phyloP scores from a whole-genome alignment of 2,113 vertebrate genomes.

The Naja naja region DNA sequence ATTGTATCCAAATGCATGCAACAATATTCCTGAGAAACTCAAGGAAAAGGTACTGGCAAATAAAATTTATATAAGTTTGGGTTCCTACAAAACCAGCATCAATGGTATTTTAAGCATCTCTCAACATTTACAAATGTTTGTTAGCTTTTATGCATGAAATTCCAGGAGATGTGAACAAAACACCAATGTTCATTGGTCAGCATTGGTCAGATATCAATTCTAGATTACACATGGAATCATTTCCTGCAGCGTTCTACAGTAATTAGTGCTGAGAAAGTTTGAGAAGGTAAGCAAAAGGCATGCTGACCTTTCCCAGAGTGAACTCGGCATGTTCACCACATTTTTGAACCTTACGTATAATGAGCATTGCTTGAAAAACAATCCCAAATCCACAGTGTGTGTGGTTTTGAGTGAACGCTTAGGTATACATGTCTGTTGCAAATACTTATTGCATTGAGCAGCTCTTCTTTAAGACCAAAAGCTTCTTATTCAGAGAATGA shows the following conservation, averaged over 20 bases:
- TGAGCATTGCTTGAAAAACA: not conserved
- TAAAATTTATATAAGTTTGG: not conserved
- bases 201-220: not conserved
- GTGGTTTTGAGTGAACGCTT: not conserved
- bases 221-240: not conserved
- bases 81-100: not conserved
- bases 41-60: not conserved
- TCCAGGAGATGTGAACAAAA: not conserved
- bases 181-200: not conserved
- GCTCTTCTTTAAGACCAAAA: not conserved
- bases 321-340: not conserved
- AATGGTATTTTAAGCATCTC: not conserved
- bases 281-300: not conserved
- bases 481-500: accelerated
- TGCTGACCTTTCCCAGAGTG: not conserved
- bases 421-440: not conserved
- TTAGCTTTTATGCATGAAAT: not conserved
- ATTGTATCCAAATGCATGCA: not conserved
- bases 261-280: not conserved
- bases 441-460: not conserved
- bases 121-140: not conserved
- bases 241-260: not conserved
- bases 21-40: not conserved
- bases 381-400: not conserved
- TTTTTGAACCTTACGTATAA: not conserved